Percentiles rank a stretch among this genome's conserved stretches.
Evolutionary conservation across 2,888 invertebrate species (phyloP).

Genomic region (Smittia aterrima): DNA sequence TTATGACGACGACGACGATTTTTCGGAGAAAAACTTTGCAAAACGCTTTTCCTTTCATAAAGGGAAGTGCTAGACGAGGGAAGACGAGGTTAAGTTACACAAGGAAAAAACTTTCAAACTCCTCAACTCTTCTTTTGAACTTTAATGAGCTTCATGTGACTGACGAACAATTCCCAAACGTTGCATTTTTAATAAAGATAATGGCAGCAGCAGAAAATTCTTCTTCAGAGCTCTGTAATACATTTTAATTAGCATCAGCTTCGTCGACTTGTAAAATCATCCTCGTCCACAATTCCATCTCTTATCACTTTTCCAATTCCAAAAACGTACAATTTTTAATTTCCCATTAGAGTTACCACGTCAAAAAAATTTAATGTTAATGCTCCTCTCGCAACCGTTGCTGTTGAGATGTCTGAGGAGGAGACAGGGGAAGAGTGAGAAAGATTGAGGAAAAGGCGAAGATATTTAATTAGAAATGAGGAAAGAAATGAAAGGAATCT

Average conservation of each 20-base stretch:
- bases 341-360: constrained; percentile 41
- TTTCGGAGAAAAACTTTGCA: not conserved
- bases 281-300: not conserved
- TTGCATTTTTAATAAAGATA: too few relatives aligned
- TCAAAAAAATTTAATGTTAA: constrained; percentile 38
- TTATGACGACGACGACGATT: not conserved
- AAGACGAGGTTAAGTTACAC: too few relatives aligned
- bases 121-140: too few relatives aligned
- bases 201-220: too few relatives aligned
- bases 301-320: constrained; percentile 22
- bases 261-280: constrained; percentile 6
- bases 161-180: too few relatives aligned
- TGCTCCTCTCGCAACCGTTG: constrained; percentile 4
- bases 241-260: constrained; percentile 35
- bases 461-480: constrained; percentile 40
- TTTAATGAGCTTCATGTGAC: too few relatives aligned
- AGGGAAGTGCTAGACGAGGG: too few relatives aligned
- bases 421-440: not conserved
- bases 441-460: constrained; percentile 16
- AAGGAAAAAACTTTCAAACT: too few relatives aligned
- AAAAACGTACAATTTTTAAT: constrained; percentile 39
- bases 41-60: too few relatives aligned
- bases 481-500: constrained; percentile 26
- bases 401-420: not conserved
- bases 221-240: not conserved